These are phyloP conservation scores for Stichodactyla helianthus DNA, from an alignment of 64 coral and sea anemone genomes.

Conservation along the genomic window DNA sequence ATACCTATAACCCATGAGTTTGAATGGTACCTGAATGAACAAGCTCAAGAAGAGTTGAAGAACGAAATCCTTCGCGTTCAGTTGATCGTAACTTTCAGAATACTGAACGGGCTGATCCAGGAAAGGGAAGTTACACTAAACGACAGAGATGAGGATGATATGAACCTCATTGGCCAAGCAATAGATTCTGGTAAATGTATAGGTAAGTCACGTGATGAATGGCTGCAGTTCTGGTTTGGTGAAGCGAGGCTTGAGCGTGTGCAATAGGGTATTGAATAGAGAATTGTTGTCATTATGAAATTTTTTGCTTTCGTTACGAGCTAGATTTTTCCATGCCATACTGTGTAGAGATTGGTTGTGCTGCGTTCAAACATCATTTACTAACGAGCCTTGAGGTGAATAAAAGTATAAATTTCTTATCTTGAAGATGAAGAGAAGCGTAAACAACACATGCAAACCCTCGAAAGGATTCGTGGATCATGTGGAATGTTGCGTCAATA, in stretches of 20 bases:
- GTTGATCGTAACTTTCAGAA: constrained; percentile 10
- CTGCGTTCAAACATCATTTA: too few species aligned
- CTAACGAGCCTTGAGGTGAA: not conserved
- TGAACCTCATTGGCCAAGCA: constrained; percentile 5
- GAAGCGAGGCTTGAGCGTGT: too few species aligned
- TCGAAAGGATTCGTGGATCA: not conserved
- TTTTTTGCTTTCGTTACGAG: too few species aligned
- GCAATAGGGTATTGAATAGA: too few species aligned
- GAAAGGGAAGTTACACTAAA: not conserved
- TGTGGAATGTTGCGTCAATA: not conserved
- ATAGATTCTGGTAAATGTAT: constrained; percentile 45
- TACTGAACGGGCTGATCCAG: constrained; percentile 31
- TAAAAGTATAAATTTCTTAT: not conserved
- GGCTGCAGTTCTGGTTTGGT: too few species aligned
- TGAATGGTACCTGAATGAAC: constrained; percentile 40
- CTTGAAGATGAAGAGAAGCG: constrained; percentile 3
- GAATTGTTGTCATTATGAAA: too few species aligned
- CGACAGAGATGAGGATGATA: not conserved
- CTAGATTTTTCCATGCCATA: too few species aligned
- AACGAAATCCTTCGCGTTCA: constrained; percentile 38
- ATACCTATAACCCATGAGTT: not conserved
- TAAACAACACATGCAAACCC: not conserved
- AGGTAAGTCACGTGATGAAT: constrained; percentile 22
- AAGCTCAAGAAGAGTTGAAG: constrained; percentile 55
- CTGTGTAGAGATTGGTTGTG: too few species aligned